Evolutionary conservation across 2,113 vertebrate species (phyloP).

Genomic region (Cariama cristata): DNA sequence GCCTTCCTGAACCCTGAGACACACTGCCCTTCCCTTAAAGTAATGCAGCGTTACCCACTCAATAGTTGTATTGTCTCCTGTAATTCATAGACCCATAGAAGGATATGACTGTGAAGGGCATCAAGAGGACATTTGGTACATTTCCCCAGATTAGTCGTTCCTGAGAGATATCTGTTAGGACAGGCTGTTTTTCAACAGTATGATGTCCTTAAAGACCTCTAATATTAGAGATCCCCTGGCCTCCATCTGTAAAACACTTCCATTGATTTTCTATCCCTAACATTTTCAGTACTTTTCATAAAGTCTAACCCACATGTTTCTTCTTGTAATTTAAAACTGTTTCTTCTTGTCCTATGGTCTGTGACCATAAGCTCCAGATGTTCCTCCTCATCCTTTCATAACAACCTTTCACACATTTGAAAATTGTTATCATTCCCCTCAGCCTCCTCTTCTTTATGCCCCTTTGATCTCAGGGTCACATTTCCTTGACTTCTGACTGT

Average conservation of each 20-base stretch:
- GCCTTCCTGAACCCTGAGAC: neutral
- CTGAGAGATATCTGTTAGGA: neutral
- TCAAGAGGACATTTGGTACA: neutral
- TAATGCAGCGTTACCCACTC: neutral
- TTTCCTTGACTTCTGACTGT: neutral
- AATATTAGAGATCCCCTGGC: neutral
- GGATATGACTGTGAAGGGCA: neutral
- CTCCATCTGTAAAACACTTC: neutral
- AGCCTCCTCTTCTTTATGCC: neutral
- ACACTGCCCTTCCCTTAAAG: neutral
- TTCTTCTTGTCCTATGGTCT: neutral
- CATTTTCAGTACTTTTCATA: neutral
- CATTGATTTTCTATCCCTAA: neutral
- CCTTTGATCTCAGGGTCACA: neutral
- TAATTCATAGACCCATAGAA: neutral
- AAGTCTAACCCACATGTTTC: neutral
- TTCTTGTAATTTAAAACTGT: neutral
- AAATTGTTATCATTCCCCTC: neutral
- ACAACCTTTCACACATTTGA: neutral
- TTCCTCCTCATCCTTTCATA: neutral
- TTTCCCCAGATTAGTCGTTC: constrained; percentile 13
- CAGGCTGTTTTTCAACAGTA: neutral
- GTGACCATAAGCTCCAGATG: neutral
- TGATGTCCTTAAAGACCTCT: neutral
- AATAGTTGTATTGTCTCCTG: neutral